phyloP scores from a whole-genome alignment of 2,113 vertebrate genomes.

The Bujurquina vittata region DNA sequence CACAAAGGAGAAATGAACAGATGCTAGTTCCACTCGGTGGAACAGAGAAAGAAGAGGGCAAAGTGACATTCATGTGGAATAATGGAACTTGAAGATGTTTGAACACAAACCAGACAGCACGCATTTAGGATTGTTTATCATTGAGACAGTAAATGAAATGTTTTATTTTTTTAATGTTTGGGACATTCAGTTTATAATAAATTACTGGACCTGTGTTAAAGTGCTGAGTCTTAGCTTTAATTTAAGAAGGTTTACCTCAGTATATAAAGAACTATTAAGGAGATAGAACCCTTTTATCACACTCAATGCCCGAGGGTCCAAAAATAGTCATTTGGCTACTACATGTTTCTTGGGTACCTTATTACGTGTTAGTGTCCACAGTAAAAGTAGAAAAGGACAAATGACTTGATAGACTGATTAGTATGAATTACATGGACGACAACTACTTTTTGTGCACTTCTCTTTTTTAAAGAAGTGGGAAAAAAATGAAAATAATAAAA shows the following conservation, averaged over 20 bases:
- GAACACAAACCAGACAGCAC: constrained; percentile 2
- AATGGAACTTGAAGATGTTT: constrained; percentile 6
- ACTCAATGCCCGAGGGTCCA: neutral
- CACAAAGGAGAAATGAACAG: constrained; percentile 19
- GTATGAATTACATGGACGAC: neutral
- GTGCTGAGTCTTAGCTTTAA: neutral
- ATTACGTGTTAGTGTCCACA: neutral
- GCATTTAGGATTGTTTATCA: neutral
- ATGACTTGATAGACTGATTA: neutral
- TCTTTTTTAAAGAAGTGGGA: neutral
- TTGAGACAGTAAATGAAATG: neutral
- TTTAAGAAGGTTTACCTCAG: neutral
- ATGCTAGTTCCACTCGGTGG: constrained; percentile 37
- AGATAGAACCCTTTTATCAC: neutral
- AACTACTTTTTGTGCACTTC: neutral
- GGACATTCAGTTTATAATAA: neutral
- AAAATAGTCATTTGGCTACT: neutral
- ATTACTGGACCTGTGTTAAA: neutral
- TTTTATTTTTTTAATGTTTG: neutral
- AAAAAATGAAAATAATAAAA: neutral
- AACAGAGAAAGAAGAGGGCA: constrained; percentile 21
- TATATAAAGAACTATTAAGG: neutral
- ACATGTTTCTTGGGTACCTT: neutral
- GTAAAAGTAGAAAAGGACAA: neutral
- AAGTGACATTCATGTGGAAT: constrained; percentile 35